Base-by-base conservation (phyloP, 1,140 invertebrate genomes). In the Fopius arisanus region DNA sequence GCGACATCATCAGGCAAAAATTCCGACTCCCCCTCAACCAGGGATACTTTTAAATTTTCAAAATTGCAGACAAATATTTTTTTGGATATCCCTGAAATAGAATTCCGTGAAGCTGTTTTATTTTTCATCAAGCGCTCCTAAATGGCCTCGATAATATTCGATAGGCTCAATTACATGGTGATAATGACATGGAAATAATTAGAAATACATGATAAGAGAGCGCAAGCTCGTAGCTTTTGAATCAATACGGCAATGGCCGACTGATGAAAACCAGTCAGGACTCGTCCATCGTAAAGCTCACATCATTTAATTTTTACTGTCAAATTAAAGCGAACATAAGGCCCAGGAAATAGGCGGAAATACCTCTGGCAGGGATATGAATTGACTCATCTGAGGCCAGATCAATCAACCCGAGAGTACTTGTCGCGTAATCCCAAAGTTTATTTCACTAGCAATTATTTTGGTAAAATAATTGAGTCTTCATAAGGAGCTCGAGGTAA, bases 181-280 rank as follows among this genome's bases (percentile, higher is more conserved):
- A 3, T 37, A 5, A 37, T 48, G 43, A 48, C 5, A 19, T 16
- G 5, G 43, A 48, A 19, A 48, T 48, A 14, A 48, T 48, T 5
- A 4, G 40, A 12, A 43, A n/a, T 54, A 3, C n/a, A 59, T 28
- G 54, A 59, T 19, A 28, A 23, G 10, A 59, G 10, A 59, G 54
- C 54, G 54, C 54, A 59, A 59, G 54, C 51, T 29, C 54, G 31
- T 12, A 74, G 73, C 76, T 77, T 77, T 68, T 79, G 73, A 78
- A 84, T 87, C 86, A 87, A 87, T 87, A 87, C 85, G 82, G 81
- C 83, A 85, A 86, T 86, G 84, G 84, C 86, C 83, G 83, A 84
- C 80, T 77, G 74, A 82, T 72, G 78, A 78, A 70, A 79, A 79
- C 77, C 83, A 85, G 85, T 86, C 78, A 80, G 82, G 81, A 84